These are phyloP conservation scores for Anser brachyrhynchus DNA, from an alignment of 2,113 vertebrate species.

Conservation along the genomic window DNA sequence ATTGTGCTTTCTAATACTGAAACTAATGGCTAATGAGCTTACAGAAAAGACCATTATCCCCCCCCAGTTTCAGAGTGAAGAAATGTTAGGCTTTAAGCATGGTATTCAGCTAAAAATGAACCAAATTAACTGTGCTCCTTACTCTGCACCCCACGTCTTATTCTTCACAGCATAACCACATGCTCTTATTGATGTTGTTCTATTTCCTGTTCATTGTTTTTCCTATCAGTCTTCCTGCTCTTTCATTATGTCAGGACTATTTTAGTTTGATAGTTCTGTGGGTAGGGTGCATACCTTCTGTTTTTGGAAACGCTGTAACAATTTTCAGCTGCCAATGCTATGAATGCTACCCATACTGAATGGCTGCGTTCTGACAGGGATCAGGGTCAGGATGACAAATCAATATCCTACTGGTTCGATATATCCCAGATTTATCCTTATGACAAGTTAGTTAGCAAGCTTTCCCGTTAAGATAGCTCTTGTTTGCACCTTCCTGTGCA, in stretches of 20 bases:
- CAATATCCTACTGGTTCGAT: neutral
- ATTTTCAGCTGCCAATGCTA: slow-evolving; percentile 13
- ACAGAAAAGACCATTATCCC: slow-evolving; percentile 38
- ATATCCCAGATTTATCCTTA: neutral
- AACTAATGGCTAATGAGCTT: slow-evolving; percentile 33
- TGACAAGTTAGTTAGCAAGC: neutral
- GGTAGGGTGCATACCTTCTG: neutral
- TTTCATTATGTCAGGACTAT: slow-evolving; percentile 48
- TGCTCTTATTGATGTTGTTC: slow-evolving; percentile 22
- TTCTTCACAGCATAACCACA: slow-evolving; percentile 19
- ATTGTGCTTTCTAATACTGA: slow-evolving; percentile 30
- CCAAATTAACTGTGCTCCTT: neutral
- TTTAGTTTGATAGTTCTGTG: slow-evolving; percentile 23
- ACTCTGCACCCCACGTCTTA: neutral
- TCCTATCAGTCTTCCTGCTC: slow-evolving; percentile 54
- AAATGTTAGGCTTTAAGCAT: slow-evolving; percentile 29
- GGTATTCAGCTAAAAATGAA: slow-evolving; percentile 13
- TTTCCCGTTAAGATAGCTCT: neutral
- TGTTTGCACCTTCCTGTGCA: neutral
- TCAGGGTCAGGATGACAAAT: neutral
- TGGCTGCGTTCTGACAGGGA: neutral
- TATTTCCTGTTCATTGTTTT: slow-evolving; percentile 60
- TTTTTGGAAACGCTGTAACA: slow-evolving; percentile 10
- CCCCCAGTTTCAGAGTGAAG: neutral
- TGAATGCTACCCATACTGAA: neutral